These are phyloP conservation scores for Steinernema khuongi DNA, from an alignment of 1,140 invertebrate species.

Conservation along the genomic window DNA sequence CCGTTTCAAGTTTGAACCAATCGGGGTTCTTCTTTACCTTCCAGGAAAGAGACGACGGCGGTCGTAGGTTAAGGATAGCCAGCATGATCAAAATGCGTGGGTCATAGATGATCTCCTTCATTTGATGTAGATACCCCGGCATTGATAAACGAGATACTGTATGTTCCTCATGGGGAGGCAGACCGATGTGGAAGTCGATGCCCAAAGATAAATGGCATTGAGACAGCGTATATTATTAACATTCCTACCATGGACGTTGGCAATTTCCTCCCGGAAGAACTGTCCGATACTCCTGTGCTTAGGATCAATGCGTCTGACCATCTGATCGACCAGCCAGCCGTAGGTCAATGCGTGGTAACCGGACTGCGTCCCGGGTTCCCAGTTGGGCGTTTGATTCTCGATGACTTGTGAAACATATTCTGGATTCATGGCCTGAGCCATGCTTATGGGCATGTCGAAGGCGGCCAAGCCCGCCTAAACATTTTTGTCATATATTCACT, in stretches of 20 bases:
- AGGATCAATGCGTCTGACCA: constrained; percentile 58
- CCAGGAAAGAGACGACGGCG: background rate
- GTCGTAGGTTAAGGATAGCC: constrained; percentile 13
- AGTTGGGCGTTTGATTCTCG: constrained; percentile 42
- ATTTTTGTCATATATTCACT: constrained; percentile 8
- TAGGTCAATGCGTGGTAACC: constrained; percentile 59
- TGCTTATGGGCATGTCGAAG: constrained; percentile 20
- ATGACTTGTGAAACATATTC: constrained; percentile 26
- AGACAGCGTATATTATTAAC: constrained; percentile 23
- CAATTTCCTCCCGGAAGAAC: constrained; percentile 59
- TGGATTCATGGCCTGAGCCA: constrained; percentile 18
- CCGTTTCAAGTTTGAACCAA: background rate
- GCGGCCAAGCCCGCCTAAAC: constrained; percentile 35
- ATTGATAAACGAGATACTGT: constrained; percentile 22
- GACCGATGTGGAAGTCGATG: constrained; percentile 38
- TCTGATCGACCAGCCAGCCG: constrained; percentile 58
- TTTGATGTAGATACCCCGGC: constrained; percentile 1
- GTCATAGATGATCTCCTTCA: constrained; percentile 28
- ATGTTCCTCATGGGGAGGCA: constrained; percentile 30
- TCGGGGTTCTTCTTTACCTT: constrained; percentile 22
- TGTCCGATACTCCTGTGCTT: constrained; percentile 48
- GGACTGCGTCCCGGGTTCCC: constrained; percentile 40
- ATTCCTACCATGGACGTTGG: constrained; percentile 51
- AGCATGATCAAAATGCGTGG: constrained; percentile 26
- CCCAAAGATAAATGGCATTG: constrained; percentile 27